A percentile compares a stretch with the other conserved stretches of the same genome.
Evolutionary conservation across 2,113 vertebrate species (phyloP).

Genomic region (Boulengeromyrus knoepffleri): DNA sequence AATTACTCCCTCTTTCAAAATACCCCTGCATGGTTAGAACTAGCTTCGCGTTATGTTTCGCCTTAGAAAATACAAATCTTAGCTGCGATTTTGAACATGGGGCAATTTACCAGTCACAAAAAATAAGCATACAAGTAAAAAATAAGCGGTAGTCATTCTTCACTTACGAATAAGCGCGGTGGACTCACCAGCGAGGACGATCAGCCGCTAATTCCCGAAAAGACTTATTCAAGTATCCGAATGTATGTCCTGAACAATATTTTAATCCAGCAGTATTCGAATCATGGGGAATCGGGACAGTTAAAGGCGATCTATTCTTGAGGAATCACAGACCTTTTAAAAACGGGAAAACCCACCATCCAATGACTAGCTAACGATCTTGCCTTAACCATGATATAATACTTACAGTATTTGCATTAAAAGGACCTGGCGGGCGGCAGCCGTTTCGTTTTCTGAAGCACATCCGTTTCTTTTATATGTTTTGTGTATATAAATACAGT

Average conservation of each 20-base stretch:
- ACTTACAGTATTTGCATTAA: slow-evolving; percentile 70
- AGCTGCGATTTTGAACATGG: neutral
- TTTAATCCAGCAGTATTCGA: neutral
- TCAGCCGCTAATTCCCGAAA: slow-evolving; percentile 29
- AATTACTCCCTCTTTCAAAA: slow-evolving; percentile 24
- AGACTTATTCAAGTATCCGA: slow-evolving; percentile 17
- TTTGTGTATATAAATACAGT: slow-evolving; percentile 33
- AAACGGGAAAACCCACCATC: slow-evolving; percentile 45
- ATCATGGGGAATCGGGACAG: slow-evolving; percentile 14
- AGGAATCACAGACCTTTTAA: slow-evolving; percentile 51
- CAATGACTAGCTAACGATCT: slow-evolving; percentile 33
- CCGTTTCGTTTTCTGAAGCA: slow-evolving; percentile 65
- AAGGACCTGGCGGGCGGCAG: slow-evolving; percentile 57
- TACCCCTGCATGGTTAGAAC: slow-evolving; percentile 6
- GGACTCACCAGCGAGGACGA: slow-evolving; percentile 24
- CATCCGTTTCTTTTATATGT: slow-evolving; percentile 59
- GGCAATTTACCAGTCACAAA: slow-evolving; percentile 13
- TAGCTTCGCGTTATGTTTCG: slow-evolving; percentile 8
- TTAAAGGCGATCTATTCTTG: slow-evolving; percentile 29
- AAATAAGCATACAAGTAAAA: slow-evolving; percentile 26
- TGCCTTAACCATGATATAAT: slow-evolving; percentile 30
- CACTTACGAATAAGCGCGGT: slow-evolving; percentile 20
- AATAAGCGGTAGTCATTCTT: slow-evolving; percentile 21
- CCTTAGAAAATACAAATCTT: slow-evolving; percentile 13
- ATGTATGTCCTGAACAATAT: slow-evolving; percentile 15